Base-by-base conservation (phyloP, 2,797 vertebrate genomes). In the Chanos chanos region DNA sequence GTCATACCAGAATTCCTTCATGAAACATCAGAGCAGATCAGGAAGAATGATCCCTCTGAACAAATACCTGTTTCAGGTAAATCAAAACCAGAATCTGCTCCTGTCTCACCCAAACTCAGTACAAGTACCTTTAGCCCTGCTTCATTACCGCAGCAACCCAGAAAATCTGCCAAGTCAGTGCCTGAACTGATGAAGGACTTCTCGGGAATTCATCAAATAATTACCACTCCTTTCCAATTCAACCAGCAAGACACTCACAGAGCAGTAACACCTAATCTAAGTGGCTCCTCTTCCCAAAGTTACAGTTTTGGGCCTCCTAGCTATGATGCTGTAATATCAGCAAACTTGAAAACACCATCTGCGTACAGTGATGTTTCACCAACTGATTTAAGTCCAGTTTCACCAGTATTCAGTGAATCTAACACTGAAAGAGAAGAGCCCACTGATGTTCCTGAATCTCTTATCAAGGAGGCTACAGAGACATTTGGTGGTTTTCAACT, bases 221-320 rank as follows among this genome's bases (percentile, higher is more conserved):
- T 52, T 9, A 12, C 61, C 10, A 21, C 73, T 61, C 68, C 66
- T 18, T 70, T 87, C n/a, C 74, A 77, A 27, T 74, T 86, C 7
- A 50, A 74, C 48, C 74, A 74, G 0, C 65, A 69, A 47, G 75
- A 6, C 37, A 68, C 66, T 40, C 85, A 88, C 60, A 81, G 84
- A 77, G 56, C 71, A 31, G 76, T 88, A 4, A 81, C 78, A 60
- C 77, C 83, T 21, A 64, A 83, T 73, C 73, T 80, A 10, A 67
- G 53, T 6, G 58, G 69, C 44, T 33, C 21, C 36, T 45, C 33
- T 7, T 52, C 37, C 45, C 8, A 80, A 5, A 40, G 51, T 44
- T 63, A 76, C 34, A 75, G 74, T 70, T 63, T 77, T 51, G 40
- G 70, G 41, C 77, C 79, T n/a, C 52, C 67, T 31, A 77, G 85